Percentiles rank a stretch among this genome's conserved stretches.
Conservation (phyloP, 2,113 vertebrate species). For the Okapia johnstoni region DNA sequence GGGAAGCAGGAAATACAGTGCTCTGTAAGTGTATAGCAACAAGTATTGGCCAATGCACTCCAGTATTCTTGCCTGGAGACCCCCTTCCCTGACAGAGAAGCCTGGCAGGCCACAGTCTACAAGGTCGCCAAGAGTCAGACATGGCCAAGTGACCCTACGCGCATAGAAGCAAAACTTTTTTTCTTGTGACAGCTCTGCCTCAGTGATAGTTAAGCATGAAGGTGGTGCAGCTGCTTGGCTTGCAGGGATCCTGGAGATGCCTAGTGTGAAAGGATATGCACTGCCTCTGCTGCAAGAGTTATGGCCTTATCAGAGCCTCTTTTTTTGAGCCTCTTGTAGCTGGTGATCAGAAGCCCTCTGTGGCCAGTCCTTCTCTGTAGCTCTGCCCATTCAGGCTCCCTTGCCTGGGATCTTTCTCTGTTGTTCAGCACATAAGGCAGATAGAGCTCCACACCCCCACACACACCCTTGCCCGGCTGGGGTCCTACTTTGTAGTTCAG, state of each 20-base stretch:
- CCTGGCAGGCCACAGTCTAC: neutral
- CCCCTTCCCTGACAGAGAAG: neutral
- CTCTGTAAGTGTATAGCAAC: neutral
- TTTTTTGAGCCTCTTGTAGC: neutral
- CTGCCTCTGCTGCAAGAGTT: neutral
- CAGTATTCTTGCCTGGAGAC: neutral
- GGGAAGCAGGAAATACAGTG: neutral
- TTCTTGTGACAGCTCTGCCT: neutral
- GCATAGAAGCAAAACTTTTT: neutral
- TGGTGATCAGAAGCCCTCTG: neutral
- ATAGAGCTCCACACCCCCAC: neutral
- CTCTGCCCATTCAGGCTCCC: neutral
- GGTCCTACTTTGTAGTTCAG: neutral
- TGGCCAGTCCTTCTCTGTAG: neutral
- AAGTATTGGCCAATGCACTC: neutral
- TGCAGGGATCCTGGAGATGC: neutral
- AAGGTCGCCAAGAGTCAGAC: rapidly evolving
- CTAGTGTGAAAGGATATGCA: neutral
- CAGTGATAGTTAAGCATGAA: neutral
- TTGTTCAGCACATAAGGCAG: neutral
- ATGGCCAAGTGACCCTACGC: neutral
- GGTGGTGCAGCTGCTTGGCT: neutral
- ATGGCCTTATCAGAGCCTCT: neutral
- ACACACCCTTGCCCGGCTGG: neutral
- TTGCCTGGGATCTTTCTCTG: neutral